Evolutionary conservation across 2,888 invertebrate species (phyloP).

Genomic region (Bedellia somnulentella): DNA sequence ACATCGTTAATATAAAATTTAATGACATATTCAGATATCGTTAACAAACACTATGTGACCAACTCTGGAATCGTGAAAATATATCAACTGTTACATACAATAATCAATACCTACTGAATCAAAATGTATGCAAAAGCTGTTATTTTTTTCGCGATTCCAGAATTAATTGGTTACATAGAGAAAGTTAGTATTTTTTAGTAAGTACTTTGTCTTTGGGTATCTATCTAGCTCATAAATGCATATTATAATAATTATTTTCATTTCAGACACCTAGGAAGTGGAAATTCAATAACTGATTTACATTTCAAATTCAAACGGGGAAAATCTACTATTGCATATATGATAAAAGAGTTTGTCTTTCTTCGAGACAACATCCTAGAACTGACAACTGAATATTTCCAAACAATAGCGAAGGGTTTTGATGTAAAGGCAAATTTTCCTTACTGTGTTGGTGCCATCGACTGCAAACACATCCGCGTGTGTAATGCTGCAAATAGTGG

Average conservation of each 20-base stretch:
- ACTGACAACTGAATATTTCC: constrained; percentile 7
- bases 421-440: constrained; percentile 6
- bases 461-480: too few species aligned
- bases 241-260: constrained; percentile 6
- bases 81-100: too few species aligned
- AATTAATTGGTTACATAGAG: constrained; percentile 6
- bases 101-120: constrained; percentile 6
- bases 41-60: constrained; percentile 7
- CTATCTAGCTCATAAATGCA: constrained; percentile 5
- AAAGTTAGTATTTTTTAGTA: too few species aligned
- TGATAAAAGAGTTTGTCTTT: constrained; percentile 8
- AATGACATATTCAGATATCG: constrained; percentile 8
- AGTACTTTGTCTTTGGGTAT: constrained; percentile 7
- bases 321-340: constrained; percentile 8
- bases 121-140: constrained; percentile 6
- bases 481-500: too few species aligned
- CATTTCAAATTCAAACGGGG: constrained; percentile 9
- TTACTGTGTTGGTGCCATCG: constrained; percentile 6
- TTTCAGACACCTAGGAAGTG: too few species aligned
- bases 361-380: constrained; percentile 9
- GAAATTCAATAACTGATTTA: constrained; percentile 9
- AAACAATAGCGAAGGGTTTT: constrained; percentile 5
- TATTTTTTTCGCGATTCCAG: constrained; percentile 4
- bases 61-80: too few species aligned
- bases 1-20: constrained; percentile 7